Conservation (phyloP, 1,140 invertebrate genomes). For the Alviniconcha marisindica region DNA sequence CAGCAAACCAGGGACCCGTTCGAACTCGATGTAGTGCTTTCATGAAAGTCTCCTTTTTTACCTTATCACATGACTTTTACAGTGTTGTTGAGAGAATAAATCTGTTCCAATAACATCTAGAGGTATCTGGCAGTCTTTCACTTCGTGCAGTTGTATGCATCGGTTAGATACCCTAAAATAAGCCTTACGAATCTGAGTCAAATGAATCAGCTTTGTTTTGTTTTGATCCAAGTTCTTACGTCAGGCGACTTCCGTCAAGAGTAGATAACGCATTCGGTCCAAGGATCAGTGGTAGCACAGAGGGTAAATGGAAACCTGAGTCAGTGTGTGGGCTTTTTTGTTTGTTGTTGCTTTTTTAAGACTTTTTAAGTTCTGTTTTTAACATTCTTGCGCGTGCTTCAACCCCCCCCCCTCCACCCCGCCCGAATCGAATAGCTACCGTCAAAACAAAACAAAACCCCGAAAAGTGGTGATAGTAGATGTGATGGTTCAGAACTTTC, state of each 20-base stretch:
- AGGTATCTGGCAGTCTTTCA: neutral
- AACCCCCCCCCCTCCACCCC: no score
- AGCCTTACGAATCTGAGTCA: neutral
- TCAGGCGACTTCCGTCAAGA: neutral
- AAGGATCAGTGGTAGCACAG: no score
- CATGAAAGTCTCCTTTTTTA: neutral
- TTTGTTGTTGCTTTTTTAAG: no score
- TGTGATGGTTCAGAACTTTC: no score
- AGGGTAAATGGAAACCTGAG: no score
- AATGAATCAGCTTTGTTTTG: neutral
- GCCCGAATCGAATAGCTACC: no score
- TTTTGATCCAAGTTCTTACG: constrained; percentile 1
- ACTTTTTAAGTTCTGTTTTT: no score
- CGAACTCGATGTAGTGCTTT: no score
- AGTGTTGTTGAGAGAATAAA: neutral
- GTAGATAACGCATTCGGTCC: neutral
- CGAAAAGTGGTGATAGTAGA: no score
- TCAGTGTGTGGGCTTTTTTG: no score
- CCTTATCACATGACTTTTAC: neutral
- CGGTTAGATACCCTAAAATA: neutral
- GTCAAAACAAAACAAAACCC: no score
- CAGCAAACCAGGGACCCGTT: neutral
- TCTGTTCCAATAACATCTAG: neutral
- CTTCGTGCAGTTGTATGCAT: neutral
- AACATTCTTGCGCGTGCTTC: no score